phyloP scores from a whole-genome alignment of 2,888 invertebrate genomes.

The Leptinotarsa rubiginosa region DNA sequence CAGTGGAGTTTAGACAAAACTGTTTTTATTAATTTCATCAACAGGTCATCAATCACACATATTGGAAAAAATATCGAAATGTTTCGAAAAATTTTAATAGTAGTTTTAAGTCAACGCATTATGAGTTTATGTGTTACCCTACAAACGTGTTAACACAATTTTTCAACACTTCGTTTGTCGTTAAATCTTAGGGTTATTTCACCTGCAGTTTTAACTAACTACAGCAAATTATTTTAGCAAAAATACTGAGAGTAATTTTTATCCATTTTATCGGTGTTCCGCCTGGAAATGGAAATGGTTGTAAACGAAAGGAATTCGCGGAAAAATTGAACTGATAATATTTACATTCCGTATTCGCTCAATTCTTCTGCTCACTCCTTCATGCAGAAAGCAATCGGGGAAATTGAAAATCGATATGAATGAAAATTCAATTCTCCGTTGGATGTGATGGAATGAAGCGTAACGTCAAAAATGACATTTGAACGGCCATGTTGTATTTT shows the following conservation, averaged over 20 bases:
- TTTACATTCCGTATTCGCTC: neutral
- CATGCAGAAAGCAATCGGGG: neutral
- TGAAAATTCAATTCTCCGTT: slow-evolving; percentile 1
- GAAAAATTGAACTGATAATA: neutral
- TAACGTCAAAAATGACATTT: neutral
- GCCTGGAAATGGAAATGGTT: slow-evolving; percentile 6
- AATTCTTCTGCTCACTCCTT: neutral
- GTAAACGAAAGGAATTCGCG: neutral
- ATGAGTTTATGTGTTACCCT: no score
- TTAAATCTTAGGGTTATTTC: no score
- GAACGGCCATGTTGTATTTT: neutral
- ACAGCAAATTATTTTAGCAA: no score
- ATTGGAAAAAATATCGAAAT: no score
- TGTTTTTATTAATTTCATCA: no score
- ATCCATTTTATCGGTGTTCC: neutral
- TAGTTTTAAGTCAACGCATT: no score
- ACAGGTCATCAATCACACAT: no score
- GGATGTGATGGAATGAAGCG: slow-evolving; percentile 1
- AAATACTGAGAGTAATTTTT: neutral
- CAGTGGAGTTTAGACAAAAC: no score
- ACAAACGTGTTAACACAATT: no score
- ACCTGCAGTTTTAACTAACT: no score
- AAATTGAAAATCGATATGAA: slow-evolving; percentile 17
- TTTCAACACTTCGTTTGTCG: no score
- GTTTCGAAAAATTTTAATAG: no score